phyloP scores from a whole-genome alignment of 2,113 vertebrate genomes.

The Muscicapa adusta region DNA sequence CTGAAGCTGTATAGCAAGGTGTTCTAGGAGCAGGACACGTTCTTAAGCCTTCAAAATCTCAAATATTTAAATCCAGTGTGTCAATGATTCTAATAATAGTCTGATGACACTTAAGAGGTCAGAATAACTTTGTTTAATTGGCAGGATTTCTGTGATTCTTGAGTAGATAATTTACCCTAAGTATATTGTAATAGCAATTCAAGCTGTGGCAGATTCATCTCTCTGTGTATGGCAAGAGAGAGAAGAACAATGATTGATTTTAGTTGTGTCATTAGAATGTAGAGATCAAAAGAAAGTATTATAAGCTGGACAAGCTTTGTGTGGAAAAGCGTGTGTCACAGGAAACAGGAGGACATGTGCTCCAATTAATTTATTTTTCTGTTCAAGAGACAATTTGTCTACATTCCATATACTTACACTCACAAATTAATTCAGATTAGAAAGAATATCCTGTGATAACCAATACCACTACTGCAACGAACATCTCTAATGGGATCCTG shows the following conservation, averaged over 20 bases:
- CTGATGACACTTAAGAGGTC: background rate
- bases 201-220: background rate
- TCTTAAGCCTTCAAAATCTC: background rate
- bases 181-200: background rate
- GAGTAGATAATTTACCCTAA: background rate
- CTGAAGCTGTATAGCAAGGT: background rate
- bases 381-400: background rate
- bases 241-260: background rate
- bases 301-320: background rate
- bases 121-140: background rate
- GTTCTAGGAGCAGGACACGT: background rate
- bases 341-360: background rate
- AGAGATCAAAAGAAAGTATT: background rate
- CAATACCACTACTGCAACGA: background rate
- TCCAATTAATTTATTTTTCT: background rate
- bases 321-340: background rate
- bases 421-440: background rate
- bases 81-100: background rate
- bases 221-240: background rate
- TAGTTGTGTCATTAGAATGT: background rate
- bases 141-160: background rate
- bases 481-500: background rate
- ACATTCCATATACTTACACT: background rate
- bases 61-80: background rate
- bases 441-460: background rate